These are phyloP conservation scores for Synergus umbraculus DNA, from an alignment of 2,888 invertebrate species.

Conservation along the genomic window DNA sequence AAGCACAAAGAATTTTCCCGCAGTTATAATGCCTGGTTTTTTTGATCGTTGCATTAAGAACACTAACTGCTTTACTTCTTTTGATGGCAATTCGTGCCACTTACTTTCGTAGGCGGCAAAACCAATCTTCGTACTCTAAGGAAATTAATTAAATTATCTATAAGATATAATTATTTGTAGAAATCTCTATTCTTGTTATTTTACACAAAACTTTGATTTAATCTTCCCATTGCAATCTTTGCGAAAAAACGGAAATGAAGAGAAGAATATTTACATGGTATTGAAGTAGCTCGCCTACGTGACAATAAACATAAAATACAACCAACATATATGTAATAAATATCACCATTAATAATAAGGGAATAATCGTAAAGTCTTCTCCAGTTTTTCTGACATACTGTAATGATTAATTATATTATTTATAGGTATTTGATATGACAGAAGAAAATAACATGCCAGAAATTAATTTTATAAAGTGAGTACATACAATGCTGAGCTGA, in stretches of 20 bases:
- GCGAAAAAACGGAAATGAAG: background rate
- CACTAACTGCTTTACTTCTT: slow-evolving; percentile 56
- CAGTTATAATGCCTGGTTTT: slow-evolving; percentile 62
- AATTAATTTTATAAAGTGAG: background rate
- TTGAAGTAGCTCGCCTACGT: slow-evolving; percentile 48
- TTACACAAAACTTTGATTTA: no score
- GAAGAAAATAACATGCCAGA: no score
- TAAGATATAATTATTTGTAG: no score
- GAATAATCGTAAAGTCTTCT: background rate
- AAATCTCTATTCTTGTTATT: no score
- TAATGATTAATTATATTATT: background rate
- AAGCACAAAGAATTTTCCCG: slow-evolving; percentile 64
- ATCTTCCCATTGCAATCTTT: background rate
- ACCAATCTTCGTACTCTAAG: slow-evolving; percentile 58
- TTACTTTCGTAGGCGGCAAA: slow-evolving; percentile 57
- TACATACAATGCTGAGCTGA: slow-evolving; percentile 38
- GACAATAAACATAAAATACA: slow-evolving; percentile 50
- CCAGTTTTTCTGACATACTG: background rate
- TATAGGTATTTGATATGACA: no score
- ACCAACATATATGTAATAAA: slow-evolving; percentile 3
- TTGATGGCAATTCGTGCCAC: slow-evolving; percentile 60
- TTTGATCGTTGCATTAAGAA: slow-evolving; percentile 56
- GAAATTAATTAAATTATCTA: no score
- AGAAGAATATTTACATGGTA: slow-evolving; percentile 44
- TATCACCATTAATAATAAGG: background rate